Evolutionary conservation across 1,140 invertebrate species (phyloP).

Genomic region (Trissolcus basalis): DNA sequence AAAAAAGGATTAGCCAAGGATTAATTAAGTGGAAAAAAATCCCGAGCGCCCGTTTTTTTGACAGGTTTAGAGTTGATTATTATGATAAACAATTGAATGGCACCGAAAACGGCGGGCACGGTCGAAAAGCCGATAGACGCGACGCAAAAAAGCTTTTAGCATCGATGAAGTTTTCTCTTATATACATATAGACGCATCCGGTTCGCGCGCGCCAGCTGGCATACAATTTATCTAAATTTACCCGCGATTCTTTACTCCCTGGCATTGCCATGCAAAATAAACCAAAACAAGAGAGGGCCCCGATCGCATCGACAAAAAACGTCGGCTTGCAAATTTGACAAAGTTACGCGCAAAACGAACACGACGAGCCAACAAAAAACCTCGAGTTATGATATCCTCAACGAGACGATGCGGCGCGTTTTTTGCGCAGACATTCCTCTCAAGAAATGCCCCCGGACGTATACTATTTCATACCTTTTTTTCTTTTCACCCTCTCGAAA

Average conservation of each 20-base stretch:
- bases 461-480: conserved; percentile 18
- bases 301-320: conserved; percentile 51
- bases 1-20: neutral
- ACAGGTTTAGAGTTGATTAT: conserved; percentile 4
- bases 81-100: conserved; percentile 56
- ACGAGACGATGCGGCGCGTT: conserved; percentile 16
- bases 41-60: neutral
- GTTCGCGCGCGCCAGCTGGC: conserved; percentile 50
- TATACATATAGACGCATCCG: conserved; percentile 43
- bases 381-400: conserved; percentile 43
- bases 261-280: conserved; percentile 51
- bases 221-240: conserved; percentile 62
- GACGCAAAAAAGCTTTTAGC: conserved; percentile 64
- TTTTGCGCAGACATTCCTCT: conserved; percentile 24
- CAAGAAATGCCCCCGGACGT: conserved; percentile 1
- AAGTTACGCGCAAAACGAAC: conserved; percentile 36
- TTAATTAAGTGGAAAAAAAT: neutral
- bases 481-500: neutral
- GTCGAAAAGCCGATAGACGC: conserved; percentile 49
- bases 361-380: conserved; percentile 22
- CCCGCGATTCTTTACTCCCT: conserved; percentile 51
- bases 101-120: conserved; percentile 24
- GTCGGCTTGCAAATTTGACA: conserved; percentile 54
- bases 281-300: conserved; percentile 13
- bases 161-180: conserved; percentile 55